Percentiles rank a stretch among this genome's conserved stretches.
These are phyloP conservation scores for Poeciliopsis occidentalis DNA, from an alignment of 2,113 vertebrate genomes.

Conservation along the genomic window DNA sequence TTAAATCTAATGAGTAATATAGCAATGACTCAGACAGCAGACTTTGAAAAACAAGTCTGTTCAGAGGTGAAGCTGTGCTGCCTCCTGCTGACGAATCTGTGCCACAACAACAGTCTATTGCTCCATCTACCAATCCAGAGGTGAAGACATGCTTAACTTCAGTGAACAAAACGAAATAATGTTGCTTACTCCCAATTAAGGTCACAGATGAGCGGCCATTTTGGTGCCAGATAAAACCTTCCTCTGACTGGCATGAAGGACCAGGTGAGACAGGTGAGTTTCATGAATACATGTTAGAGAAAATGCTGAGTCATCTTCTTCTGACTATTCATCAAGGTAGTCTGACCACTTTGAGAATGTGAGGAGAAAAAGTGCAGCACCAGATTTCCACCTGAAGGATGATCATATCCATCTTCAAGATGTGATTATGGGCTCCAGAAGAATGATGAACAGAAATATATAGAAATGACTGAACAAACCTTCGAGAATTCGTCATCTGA, in stretches of 20 bases:
- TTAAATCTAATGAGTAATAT: slow-evolving; percentile 2
- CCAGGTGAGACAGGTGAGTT: neutral
- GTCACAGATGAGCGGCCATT: no score
- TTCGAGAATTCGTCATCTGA: neutral
- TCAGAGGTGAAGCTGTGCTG: slow-evolving; percentile 3
- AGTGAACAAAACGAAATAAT: no score
- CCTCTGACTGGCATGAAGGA: neutral
- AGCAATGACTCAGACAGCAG: neutral
- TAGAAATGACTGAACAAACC: neutral
- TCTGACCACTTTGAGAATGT: neutral
- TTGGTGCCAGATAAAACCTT: no score
- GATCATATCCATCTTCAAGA: no score
- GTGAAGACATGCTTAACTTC: neutral
- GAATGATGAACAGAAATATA: neutral
- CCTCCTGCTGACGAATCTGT: slow-evolving; percentile 28
- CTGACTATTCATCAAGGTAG: neutral
- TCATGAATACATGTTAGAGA: neutral
- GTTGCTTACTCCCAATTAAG: neutral
- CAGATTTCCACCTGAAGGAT: neutral
- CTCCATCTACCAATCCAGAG: neutral
- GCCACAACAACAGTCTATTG: neutral
- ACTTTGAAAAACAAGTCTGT: neutral
- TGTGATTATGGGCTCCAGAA: neutral
- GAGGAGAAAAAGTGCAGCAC: neutral
- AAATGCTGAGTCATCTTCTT: no score